Conservation (phyloP, 2,797 vertebrate species). For the Mormyrops attenuatus region DNA sequence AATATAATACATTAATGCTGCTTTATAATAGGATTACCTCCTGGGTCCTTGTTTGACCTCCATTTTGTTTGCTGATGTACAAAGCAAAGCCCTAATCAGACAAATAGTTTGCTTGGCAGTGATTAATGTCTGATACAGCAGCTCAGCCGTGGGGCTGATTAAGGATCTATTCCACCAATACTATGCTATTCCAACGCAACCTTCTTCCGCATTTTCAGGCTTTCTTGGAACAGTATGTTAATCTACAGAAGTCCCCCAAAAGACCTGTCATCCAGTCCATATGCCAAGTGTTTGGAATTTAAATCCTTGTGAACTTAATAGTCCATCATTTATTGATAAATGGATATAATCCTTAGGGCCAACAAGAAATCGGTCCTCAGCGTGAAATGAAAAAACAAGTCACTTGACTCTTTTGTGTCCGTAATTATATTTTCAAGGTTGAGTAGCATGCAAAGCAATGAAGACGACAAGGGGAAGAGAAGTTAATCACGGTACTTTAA, state of each 20-base stretch:
- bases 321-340: not conserved
- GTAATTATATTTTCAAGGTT: not conserved
- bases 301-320: not conserved
- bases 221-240: not conserved
- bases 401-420: not conserved
- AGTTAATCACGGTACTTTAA: not conserved
- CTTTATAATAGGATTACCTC: not conserved
- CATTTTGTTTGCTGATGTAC: not conserved
- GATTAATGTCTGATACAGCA: not conserved
- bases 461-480: not conserved
- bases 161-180: not conserved
- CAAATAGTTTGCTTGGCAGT: not conserved
- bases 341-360: not conserved
- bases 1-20: not conserved
- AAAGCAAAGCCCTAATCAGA: not conserved
- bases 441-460: not conserved
- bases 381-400: not conserved
- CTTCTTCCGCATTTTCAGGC: not conserved
- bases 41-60: not conserved
- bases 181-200: not conserved
- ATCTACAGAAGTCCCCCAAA: not conserved
- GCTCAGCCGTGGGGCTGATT: not conserved
- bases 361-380: not conserved
- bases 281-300: not conserved
- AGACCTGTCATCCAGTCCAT: not conserved